Conservation (phyloP, 1,140 invertebrate species). For the Bombus pascuorum region DNA sequence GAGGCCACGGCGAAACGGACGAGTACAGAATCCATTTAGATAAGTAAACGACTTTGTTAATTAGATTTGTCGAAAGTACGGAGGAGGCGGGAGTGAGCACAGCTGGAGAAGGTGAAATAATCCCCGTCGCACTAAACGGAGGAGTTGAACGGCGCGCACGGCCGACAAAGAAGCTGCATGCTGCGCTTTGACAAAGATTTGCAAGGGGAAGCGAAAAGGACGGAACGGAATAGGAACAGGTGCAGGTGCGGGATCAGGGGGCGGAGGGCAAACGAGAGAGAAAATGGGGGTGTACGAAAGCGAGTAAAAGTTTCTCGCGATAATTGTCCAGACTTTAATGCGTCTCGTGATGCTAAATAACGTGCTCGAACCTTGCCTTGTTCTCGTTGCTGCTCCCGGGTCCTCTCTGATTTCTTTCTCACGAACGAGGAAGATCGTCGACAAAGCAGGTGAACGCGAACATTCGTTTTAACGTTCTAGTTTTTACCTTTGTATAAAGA, state of each 20-base stretch:
- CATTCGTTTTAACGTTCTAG: background rate
- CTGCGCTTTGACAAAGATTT: constrained; percentile 66
- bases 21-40: constrained; percentile 78
- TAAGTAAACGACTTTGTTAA: constrained; percentile 80
- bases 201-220: constrained; percentile 1
- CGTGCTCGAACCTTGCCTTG: constrained; percentile 35
- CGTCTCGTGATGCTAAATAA: constrained; percentile 44
- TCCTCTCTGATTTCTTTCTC: constrained; percentile 21
- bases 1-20: constrained; percentile 65
- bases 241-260: background rate
- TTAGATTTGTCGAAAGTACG: constrained; percentile 78
- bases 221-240: background rate
- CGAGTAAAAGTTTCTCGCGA: constrained; percentile 49
- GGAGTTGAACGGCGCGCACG: constrained; percentile 51
- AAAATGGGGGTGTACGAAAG: constrained; percentile 34
- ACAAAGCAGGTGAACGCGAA: background rate
- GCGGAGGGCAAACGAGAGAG: background rate
- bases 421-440: background rate
- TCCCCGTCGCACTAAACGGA: constrained; percentile 72
- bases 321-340: constrained; percentile 53
- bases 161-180: constrained; percentile 71
- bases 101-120: constrained; percentile 73
- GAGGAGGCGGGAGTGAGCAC: constrained; percentile 56
- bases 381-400: background rate
- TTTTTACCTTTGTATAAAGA: background rate